phyloP scores from a whole-genome alignment of 2,797 vertebrate genomes.

The Melanotaenia boesemani region DNA sequence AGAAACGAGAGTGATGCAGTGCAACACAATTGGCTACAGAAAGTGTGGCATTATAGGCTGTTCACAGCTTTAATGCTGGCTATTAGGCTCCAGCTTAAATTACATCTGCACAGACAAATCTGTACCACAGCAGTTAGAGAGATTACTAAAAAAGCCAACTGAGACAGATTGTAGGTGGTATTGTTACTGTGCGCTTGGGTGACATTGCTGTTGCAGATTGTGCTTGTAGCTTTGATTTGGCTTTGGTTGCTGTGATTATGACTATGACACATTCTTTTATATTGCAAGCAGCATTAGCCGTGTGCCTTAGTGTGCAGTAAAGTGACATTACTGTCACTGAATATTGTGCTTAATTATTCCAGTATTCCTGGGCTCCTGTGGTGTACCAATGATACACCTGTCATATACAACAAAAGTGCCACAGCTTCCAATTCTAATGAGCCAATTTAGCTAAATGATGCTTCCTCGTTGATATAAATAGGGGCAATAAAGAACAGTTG shows the following conservation, averaged over 20 bases:
- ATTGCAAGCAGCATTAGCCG: background rate
- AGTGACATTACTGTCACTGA: background rate
- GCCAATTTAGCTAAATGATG: background rate
- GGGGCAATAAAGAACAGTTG: background rate
- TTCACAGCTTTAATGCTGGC: conserved; percentile 7
- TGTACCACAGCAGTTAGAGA: conserved; percentile 18
- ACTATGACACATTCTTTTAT: background rate
- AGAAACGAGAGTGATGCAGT: background rate
- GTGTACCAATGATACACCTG: background rate
- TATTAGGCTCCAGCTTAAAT: conserved; percentile 8
- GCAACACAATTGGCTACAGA: background rate
- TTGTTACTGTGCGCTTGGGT: background rate
- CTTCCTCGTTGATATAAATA: background rate
- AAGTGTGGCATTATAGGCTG: conserved; percentile 11
- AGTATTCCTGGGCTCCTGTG: background rate
- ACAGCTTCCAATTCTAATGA: conserved; percentile 8
- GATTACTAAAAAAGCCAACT: conserved; percentile 8
- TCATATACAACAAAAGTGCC: background rate
- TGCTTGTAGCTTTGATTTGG: background rate
- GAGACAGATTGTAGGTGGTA: conserved; percentile 9
- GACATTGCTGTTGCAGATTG: background rate
- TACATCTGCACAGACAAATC: conserved; percentile 16
- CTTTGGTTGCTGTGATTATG: conserved; percentile 9
- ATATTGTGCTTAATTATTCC: background rate
- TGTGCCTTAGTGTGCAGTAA: background rate